Evolutionary conservation across 1,140 invertebrate species (phyloP).

Genomic region (Nebria ingens): DNA sequence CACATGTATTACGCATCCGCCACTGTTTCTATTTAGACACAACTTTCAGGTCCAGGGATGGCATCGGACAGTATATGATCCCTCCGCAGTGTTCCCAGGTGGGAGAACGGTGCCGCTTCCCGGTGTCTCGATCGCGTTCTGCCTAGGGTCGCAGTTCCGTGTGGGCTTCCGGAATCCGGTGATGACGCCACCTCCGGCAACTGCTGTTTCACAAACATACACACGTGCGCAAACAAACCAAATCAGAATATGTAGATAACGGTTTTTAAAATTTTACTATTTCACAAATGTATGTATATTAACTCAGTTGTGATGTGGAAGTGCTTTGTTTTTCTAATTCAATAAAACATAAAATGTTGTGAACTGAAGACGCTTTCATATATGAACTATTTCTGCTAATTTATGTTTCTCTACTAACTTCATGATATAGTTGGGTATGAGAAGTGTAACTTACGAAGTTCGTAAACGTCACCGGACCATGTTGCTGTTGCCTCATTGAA

Average conservation of each 20-base stretch:
- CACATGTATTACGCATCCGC: too few species aligned
- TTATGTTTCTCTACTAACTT: too few species aligned
- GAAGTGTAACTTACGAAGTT: slow-evolving; percentile 27
- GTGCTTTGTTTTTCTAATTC: too few species aligned
- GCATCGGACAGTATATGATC: slow-evolving; percentile 59
- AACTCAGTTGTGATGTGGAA: too few species aligned
- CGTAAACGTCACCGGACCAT: slow-evolving; percentile 24
- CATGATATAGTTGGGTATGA: slow-evolving; percentile 10
- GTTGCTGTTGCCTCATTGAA: slow-evolving; percentile 20
- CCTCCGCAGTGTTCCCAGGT: slow-evolving; percentile 33
- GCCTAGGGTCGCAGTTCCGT: slow-evolving; percentile 22
- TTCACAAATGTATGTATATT: slow-evolving; percentile 7
- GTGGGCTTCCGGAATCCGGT: neutral
- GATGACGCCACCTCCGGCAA: slow-evolving; percentile 16
- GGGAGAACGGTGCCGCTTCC: slow-evolving; percentile 22
- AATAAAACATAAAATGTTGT: too few species aligned
- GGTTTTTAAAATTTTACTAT: too few species aligned
- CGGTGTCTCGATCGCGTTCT: slow-evolving; percentile 25
- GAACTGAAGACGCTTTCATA: too few species aligned
- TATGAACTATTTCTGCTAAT: too few species aligned
- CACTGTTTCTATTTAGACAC: slow-evolving; percentile 46
- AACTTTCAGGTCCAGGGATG: slow-evolving; percentile 64
- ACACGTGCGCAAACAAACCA: slow-evolving; percentile 3
- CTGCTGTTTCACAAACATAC: slow-evolving; percentile 13
- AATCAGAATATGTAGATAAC: too few species aligned